Percentiles rank a stretch among this genome's conserved stretches.
Evolutionary conservation across 2,888 invertebrate species (phyloP).

Genomic region (Platynereis dumerilii): DNA sequence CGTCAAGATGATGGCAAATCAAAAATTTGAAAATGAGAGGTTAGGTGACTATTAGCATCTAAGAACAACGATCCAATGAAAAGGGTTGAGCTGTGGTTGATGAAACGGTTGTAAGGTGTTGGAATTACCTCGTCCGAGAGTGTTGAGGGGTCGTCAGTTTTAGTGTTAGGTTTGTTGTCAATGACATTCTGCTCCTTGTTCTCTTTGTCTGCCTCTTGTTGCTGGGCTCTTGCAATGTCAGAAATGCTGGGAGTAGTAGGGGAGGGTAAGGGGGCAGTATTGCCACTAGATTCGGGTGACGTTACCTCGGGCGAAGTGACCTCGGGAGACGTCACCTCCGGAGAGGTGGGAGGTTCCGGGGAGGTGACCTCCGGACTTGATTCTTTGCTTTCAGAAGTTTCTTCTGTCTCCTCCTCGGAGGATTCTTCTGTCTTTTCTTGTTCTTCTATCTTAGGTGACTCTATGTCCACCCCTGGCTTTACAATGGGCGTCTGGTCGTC

Average conservation of each 20-base stretch:
- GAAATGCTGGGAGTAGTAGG: slow-evolving; percentile 25
- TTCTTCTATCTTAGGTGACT: not conserved
- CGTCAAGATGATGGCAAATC: no score
- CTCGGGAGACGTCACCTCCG: slow-evolving; percentile 1
- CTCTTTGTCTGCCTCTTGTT: slow-evolving; percentile 24
- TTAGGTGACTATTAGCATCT: no score
- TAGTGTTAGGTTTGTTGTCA: no score
- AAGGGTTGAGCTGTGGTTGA: no score
- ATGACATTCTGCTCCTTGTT: slow-evolving; percentile 6
- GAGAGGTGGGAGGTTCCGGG: not conserved
- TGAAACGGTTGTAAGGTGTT: no score
- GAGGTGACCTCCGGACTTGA: slow-evolving; percentile 2
- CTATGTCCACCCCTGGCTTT: no score
- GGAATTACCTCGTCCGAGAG: no score
- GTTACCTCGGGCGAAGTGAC: slow-evolving; percentile 14
- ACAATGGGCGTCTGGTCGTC: no score
- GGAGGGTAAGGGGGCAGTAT: not conserved
- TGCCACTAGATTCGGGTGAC: not conserved
- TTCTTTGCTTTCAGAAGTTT: slow-evolving; percentile 3
- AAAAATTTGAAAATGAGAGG: no score
- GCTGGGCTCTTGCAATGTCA: slow-evolving; percentile 17
- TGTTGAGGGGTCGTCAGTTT: no score
- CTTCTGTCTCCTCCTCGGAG: not conserved
- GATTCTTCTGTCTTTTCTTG: not conserved
- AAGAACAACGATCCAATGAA: no score